Conservation (phyloP, 2,888 invertebrate genomes). For the Eugnorisma glareosa region DNA sequence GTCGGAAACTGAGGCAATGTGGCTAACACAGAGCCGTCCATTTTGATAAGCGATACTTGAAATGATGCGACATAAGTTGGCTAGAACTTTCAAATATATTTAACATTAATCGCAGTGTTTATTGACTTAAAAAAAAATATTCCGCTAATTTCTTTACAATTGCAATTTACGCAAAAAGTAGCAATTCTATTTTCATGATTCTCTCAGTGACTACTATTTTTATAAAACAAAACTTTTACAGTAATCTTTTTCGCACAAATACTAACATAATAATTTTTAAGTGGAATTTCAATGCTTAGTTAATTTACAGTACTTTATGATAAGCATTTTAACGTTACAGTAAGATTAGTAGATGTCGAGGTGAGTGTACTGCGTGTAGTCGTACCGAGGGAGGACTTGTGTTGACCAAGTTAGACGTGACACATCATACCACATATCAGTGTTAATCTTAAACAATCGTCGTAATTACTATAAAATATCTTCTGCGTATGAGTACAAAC, state of each 20-base stretch:
- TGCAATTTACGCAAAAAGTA: constrained; percentile 50
- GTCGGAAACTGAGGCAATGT: constrained; percentile 68
- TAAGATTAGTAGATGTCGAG: constrained; percentile 64
- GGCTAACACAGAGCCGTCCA: constrained; percentile 75
- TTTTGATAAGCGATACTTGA: constrained; percentile 69
- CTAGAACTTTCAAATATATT: constrained; percentile 23
- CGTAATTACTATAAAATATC: constrained; percentile 71
- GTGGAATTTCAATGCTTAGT: constrained; percentile 55
- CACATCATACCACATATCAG: constrained; percentile 90
- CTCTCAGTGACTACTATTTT: constrained; percentile 71
- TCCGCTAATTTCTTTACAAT: constrained; percentile 52
- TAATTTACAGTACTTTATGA: constrained; percentile 58
- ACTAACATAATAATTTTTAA: constrained; percentile 54
- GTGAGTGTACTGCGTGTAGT: constrained; percentile 42
- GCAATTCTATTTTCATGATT: constrained; percentile 71
- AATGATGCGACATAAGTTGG: constrained; percentile 38
- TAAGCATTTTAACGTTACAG: constrained; percentile 58
- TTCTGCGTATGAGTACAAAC: constrained; percentile 71
- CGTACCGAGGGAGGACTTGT: constrained; percentile 46
- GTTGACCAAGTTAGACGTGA: constrained; percentile 86
- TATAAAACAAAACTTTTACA: constrained; percentile 67
- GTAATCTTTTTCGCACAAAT: constrained; percentile 68
- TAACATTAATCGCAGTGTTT: constrained; percentile 16
- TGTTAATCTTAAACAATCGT: constrained; percentile 79
- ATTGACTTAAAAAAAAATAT: constrained; percentile 26